A percentile compares a stretch with the other conserved stretches of the same genome.
Conservation (phyloP, 2,797 vertebrate species). For the Streptopelia turtur region DNA sequence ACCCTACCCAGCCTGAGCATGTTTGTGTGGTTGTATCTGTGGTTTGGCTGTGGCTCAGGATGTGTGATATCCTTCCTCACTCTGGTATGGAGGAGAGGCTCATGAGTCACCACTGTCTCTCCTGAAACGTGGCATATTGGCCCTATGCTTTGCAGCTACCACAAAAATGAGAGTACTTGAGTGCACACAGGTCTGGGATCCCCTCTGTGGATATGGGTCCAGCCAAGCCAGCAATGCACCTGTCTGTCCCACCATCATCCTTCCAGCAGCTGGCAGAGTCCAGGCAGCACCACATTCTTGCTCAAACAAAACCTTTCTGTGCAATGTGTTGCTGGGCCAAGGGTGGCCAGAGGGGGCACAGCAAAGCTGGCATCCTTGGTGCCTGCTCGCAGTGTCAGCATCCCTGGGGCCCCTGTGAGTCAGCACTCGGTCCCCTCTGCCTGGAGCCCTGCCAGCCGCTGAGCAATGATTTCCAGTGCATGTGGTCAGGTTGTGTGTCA, state of each 20-base stretch:
- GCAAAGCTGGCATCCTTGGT: neutral
- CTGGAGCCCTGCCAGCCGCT: slow-evolving; percentile 31
- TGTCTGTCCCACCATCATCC: neutral
- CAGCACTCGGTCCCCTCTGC: neutral
- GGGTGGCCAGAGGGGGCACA: neutral
- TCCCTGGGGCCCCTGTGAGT: slow-evolving; percentile 10
- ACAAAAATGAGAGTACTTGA: neutral
- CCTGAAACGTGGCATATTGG: accelerated
- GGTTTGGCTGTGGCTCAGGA: neutral
- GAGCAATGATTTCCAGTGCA: slow-evolving; percentile 53
- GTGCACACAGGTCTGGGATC: accelerated
- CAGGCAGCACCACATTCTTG: neutral
- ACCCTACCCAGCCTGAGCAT: accelerated
- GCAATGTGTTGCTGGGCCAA: neutral
- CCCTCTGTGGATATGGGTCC: neutral
- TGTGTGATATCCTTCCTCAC: neutral
- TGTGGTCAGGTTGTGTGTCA: slow-evolving; percentile 63
- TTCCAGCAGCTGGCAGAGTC: neutral
- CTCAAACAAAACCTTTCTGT: neutral
- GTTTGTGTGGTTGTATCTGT: accelerated
- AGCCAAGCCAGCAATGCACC: neutral
- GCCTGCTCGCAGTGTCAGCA: neutral
- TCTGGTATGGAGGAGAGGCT: neutral
- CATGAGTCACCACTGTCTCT: neutral
- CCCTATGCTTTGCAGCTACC: neutral